These are phyloP conservation scores for Odontocerum albicorne DNA, from an alignment of 2,888 invertebrate genomes.

Conservation along the genomic window DNA sequence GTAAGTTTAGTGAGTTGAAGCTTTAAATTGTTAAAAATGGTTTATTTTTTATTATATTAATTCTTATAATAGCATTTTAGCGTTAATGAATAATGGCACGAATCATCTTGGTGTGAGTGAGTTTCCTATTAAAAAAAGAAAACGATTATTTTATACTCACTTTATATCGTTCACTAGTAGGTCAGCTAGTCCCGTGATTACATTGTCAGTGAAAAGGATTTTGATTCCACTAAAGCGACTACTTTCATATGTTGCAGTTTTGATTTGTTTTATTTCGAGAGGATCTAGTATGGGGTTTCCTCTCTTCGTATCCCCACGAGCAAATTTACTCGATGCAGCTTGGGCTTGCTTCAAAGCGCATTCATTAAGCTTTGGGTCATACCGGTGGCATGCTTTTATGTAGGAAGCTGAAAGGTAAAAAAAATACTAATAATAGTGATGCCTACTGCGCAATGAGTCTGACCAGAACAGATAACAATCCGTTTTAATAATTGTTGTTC, in stretches of 20 bases:
- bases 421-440: neutral
- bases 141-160: too few species aligned
- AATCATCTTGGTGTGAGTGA: too few species aligned
- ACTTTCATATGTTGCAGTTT: constrained; percentile 9
- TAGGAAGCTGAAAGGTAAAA: constrained; percentile 9
- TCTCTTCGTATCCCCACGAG: constrained; percentile 4
- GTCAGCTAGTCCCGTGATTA: constrained; percentile 19
- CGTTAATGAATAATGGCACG: too few species aligned
- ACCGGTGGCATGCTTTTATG: constrained; percentile 10
- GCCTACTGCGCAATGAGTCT: too few species aligned
- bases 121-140: too few species aligned
- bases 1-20: too few species aligned
- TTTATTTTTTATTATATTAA: too few species aligned
- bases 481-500: too few species aligned
- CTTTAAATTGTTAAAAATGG: too few species aligned
- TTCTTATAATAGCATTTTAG: too few species aligned
- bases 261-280: constrained; percentile 4
- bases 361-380: constrained; percentile 12
- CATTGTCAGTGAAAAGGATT: constrained; percentile 19
- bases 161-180: constrained; percentile 23
- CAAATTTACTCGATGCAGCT: constrained; percentile 1
- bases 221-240: constrained; percentile 16
- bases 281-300: constrained; percentile 15
- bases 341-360: constrained; percentile 14
- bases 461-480: too few species aligned